Percentiles rank a stretch among this genome's conserved stretches.
phyloP scores from a whole-genome alignment of 2,888 invertebrate genomes.

The Eudemis profundana region DNA sequence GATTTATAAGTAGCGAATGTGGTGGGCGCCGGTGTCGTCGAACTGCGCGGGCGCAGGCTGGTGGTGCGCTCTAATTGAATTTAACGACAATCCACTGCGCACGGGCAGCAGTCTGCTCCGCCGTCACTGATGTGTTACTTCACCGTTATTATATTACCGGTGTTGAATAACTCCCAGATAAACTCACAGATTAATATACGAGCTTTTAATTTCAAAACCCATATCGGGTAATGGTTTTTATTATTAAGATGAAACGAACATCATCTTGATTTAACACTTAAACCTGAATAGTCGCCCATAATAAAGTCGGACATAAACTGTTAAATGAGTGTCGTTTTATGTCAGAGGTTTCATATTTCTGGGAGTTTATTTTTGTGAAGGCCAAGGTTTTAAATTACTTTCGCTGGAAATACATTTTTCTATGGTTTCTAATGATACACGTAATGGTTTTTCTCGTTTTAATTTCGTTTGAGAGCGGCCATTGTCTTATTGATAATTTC shows the following conservation, averaged over 20 bases:
- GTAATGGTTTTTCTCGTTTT: slow-evolving; percentile 43
- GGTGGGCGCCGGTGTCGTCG: slow-evolving; percentile 83
- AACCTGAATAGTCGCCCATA: slow-evolving; percentile 53
- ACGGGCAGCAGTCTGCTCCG: slow-evolving; percentile 62
- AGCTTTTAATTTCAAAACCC: slow-evolving; percentile 59
- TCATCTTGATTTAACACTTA: slow-evolving; percentile 60
- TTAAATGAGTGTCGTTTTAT: slow-evolving; percentile 55
- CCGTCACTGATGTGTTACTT: slow-evolving; percentile 66
- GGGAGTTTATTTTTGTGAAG: slow-evolving; percentile 50
- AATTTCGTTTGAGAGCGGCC: slow-evolving; percentile 43
- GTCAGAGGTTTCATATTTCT: slow-evolving; percentile 58
- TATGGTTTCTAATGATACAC: slow-evolving; percentile 2
- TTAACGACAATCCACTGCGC: slow-evolving; percentile 78
- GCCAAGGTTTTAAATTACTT: slow-evolving; percentile 29
- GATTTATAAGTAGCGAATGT: slow-evolving; percentile 77
- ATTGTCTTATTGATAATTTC: slow-evolving; percentile 55
- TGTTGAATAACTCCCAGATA: slow-evolving; percentile 56
- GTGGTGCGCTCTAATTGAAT: slow-evolving; percentile 81
- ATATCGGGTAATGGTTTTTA: slow-evolving; percentile 55
- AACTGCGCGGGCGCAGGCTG: slow-evolving; percentile 82
- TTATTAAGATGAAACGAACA: slow-evolving; percentile 49
- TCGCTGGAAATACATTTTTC: slow-evolving; percentile 18
- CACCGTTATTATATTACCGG: slow-evolving; percentile 59
- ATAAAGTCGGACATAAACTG: slow-evolving; percentile 52
- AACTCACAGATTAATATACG: slow-evolving; percentile 50